Evolutionary conservation across 2,888 invertebrate species (phyloP).

Genomic region (Petrolisthes cinctipes): DNA sequence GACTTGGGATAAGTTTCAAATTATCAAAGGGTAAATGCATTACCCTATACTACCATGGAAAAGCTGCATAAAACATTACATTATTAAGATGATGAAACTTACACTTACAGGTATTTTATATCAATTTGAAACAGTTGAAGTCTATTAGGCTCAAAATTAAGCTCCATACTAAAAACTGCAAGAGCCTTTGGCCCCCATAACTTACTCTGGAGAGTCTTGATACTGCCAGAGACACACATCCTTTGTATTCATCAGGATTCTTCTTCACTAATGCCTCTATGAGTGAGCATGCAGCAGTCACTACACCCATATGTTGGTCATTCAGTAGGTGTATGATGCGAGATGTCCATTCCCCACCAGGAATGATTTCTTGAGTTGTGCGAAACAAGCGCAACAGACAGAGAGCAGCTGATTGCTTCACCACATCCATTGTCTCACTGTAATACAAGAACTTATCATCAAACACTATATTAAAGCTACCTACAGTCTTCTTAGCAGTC

Average conservation of each 20-base stretch:
- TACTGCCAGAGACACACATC: slow-evolving; percentile 97
- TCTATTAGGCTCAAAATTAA: too few relatives aligned
- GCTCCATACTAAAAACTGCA: too few relatives aligned
- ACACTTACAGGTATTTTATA: not conserved
- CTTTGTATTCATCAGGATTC: slow-evolving; percentile 99
- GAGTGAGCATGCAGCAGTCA: slow-evolving; percentile 97
- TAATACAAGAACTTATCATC: not conserved
- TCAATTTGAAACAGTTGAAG: not conserved
- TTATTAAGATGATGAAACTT: not conserved
- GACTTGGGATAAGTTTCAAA: too few relatives aligned
- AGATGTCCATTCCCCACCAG: slow-evolving; percentile 96
- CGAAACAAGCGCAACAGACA: slow-evolving; percentile 94
- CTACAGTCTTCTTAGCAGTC: too few relatives aligned
- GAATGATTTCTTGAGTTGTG: slow-evolving; percentile 87
- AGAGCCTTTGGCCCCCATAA: slow-evolving; percentile 53
- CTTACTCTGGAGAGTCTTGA: slow-evolving; percentile 91
- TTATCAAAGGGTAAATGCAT: too few relatives aligned
- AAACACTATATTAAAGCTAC: too few relatives aligned
- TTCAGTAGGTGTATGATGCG: slow-evolving; percentile 97
- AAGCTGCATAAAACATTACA: too few relatives aligned
- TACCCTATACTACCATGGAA: too few relatives aligned
- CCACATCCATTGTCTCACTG: slow-evolving; percentile 98
- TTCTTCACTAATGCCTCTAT: slow-evolving; percentile 98
- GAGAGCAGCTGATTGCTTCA: slow-evolving; percentile 98
- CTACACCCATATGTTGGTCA: slow-evolving; percentile 99